phyloP scores from a whole-genome alignment of 2,888 invertebrate species.

The Nomada hirtipes region DNA sequence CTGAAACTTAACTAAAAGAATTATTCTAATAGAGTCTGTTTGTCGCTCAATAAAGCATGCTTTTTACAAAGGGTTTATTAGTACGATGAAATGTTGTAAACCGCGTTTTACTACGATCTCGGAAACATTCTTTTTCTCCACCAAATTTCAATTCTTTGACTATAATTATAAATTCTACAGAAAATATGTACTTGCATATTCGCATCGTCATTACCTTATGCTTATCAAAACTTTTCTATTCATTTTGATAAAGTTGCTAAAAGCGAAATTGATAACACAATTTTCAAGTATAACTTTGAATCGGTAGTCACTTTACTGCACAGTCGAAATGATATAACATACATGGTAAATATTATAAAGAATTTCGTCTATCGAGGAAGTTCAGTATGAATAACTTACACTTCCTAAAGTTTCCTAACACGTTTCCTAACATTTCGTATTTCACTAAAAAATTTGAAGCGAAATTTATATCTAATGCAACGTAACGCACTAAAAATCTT shows the following conservation, averaged over 20 bases:
- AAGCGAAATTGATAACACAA: background rate
- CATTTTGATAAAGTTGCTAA: background rate
- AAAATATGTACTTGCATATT: background rate
- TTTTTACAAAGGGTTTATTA: background rate
- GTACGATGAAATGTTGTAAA: slow-evolving; percentile 26
- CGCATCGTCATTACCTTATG: background rate
- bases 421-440: no score
- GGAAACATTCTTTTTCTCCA: slow-evolving; percentile 5
- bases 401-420: no score
- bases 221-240: slow-evolving; percentile 30
- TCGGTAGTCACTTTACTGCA: no score
- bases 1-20: slow-evolving; percentile 19
- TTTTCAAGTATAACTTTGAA: background rate
- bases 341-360: no score
- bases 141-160: background rate
- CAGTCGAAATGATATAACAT: no score
- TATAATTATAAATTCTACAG: slow-evolving; percentile 6
- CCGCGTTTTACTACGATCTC: background rate
- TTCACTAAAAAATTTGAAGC: no score
- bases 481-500: no score
- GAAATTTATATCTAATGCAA: no score
- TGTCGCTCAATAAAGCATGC: slow-evolving; percentile 14
- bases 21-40: slow-evolving; percentile 14
- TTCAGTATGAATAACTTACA: no score
- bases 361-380: no score